A percentile compares a stretch with the other conserved stretches of the same genome.
Evolutionary conservation across 2,113 vertebrate genomes (phyloP).

Genomic region (Malurus alboscapulatus): DNA sequence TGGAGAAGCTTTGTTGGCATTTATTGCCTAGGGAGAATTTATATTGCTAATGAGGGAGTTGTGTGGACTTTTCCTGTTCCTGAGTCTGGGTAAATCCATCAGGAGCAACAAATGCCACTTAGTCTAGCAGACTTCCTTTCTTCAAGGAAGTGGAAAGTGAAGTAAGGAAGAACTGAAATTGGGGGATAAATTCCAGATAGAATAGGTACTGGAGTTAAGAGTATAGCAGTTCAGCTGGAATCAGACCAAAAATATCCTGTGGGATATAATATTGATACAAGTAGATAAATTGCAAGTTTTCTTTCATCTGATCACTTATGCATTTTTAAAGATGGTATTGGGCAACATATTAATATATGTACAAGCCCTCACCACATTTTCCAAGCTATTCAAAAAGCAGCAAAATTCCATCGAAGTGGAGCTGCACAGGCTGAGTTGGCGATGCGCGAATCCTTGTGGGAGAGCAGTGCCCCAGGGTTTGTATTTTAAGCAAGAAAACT

Average conservation of each 20-base stretch:
- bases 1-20: not conserved
- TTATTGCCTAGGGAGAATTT: not conserved
- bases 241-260: not conserved
- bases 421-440: not conserved
- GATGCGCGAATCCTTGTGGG: accelerated
- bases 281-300: not conserved
- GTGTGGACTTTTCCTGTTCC: not conserved
- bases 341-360: not conserved
- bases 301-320: not conserved
- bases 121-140: not conserved
- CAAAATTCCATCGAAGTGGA: not conserved
- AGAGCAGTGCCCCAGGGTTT: not conserved
- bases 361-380: not conserved
- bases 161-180: not conserved
- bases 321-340: not conserved
- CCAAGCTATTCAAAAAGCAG: not conserved
- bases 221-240: not conserved
- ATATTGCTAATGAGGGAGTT: not conserved
- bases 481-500: not conserved
- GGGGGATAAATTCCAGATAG: not conserved
- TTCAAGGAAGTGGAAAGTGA: not conserved
- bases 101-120: not conserved
- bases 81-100: not conserved
- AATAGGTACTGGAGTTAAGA: not conserved
- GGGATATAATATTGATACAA: not conserved